Conservation (phyloP, 2,113 vertebrate species). For the Rattus norvegicus region DNA sequence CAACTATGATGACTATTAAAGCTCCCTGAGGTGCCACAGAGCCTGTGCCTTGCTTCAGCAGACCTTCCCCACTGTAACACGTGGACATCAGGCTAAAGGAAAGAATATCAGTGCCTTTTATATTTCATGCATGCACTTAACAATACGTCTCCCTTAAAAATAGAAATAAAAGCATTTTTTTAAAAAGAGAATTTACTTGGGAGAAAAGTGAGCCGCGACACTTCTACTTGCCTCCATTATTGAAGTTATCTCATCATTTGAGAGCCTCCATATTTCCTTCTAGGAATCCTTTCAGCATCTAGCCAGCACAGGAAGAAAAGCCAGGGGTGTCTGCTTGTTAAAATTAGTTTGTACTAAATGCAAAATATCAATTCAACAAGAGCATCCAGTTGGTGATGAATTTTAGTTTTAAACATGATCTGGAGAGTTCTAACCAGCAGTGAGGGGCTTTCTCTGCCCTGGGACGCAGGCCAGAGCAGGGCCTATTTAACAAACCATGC, state of each 20-base stretch:
- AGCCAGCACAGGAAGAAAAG: background rate
- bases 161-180: conserved; percentile 76
- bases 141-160: background rate
- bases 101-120: background rate
- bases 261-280: background rate
- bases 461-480: too few relatives aligned
- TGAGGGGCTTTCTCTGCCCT: background rate
- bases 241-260: background rate
- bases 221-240: background rate
- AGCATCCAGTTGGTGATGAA: background rate
- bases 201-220: background rate
- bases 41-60: background rate
- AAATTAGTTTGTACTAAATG: background rate
- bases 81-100: background rate
- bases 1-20: conserved; percentile 95
- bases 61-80: background rate
- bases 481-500: background rate
- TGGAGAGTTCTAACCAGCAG: background rate
- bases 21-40: background rate
- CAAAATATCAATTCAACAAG: background rate
- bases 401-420: background rate
- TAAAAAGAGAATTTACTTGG: background rate
- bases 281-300: accelerated
- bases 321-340: background rate
- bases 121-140: background rate